Evolutionary conservation across 2,888 invertebrate species (phyloP).

Genomic region (Heliconius ismenius): DNA sequence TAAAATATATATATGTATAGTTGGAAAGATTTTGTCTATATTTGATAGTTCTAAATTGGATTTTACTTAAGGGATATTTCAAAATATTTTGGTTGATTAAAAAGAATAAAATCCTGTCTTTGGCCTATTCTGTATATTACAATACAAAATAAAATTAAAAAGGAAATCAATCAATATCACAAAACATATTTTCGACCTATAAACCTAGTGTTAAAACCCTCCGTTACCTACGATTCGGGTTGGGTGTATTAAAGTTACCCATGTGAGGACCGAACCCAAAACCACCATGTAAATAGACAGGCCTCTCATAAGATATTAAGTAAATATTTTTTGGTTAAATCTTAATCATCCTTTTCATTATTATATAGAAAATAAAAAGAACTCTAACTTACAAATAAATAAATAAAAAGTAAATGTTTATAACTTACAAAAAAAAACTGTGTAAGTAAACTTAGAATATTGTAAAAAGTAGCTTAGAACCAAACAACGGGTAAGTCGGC

Average conservation of each 20-base stretch:
- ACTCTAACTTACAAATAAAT: not conserved
- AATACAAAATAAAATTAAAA: too few species aligned
- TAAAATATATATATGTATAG: not conserved
- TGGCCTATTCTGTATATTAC: too few species aligned
- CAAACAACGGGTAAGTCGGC: constrained; percentile 34
- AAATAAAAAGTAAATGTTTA: not conserved
- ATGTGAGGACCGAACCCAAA: too few species aligned
- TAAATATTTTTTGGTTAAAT: not conserved
- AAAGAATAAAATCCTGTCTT: too few species aligned
- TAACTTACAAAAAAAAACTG: not conserved
- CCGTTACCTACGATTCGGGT: too few species aligned
- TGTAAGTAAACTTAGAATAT: constrained; percentile 3
- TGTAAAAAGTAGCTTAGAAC: constrained; percentile 21
- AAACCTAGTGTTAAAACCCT: too few species aligned
- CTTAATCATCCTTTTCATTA: not conserved
- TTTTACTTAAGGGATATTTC: not conserved
- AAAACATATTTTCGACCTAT: too few species aligned
- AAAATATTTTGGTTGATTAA: not conserved
- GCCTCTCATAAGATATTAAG: not conserved
- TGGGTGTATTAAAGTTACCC: too few species aligned
- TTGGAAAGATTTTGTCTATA: not conserved
- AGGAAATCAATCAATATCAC: too few species aligned
- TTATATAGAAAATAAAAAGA: not conserved
- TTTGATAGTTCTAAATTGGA: not conserved
- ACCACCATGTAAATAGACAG: too few species aligned